Evolutionary conservation across 2,888 invertebrate species (phyloP), one percentile per base, ranked within the genome.

Genomic region (Euphydryas editha): DNA sequence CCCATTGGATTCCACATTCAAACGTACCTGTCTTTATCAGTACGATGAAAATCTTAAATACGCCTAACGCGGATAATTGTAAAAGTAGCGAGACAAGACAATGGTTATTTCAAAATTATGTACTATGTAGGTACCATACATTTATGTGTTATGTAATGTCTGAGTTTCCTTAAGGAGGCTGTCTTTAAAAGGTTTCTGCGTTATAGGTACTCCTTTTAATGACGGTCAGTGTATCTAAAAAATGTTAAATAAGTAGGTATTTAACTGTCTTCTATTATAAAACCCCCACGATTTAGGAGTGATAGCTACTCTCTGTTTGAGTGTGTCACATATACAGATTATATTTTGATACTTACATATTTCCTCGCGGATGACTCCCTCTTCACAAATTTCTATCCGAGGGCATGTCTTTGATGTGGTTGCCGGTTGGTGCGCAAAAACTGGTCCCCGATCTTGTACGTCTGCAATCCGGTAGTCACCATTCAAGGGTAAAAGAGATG

Each of bases 401-500:
- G 74, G 76, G 74, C 73, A 72, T 72, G 74, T 75, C 74, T 76
- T 76, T 77, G 74, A 77, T 75, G 77, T 78, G 76, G 73, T 5
- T 30, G 30, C 30, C 30, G 30, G 30, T 72, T 72, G 73, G 70
- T 72, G 75, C 76, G 83, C 82, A 89, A 90, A 90, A 90, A 90
- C 89, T 88, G 85, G 90, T 90, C 87, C 78, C 79, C 79, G 81
- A 78, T 84, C 81, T 81, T 76, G 75, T 65, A 73, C 73, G 74
- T 73, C 77, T 74, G 84, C 84, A 83, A 88, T 85, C 85, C 82
- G 79, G 85, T 82, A 87, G 84, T 76, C 76, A 80, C 88, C 90
- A 90, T 90, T 90, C 82, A 90, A 82, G 89, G 76, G 86, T 75
- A 75, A 90, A 76, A 77, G 83, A 79, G 89, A 87, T 69, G 67